A percentile compares a stretch with the other conserved stretches of the same genome.
Evolutionary conservation across 2,888 invertebrate genomes (phyloP).

Genomic region (Alsophila aescularia): DNA sequence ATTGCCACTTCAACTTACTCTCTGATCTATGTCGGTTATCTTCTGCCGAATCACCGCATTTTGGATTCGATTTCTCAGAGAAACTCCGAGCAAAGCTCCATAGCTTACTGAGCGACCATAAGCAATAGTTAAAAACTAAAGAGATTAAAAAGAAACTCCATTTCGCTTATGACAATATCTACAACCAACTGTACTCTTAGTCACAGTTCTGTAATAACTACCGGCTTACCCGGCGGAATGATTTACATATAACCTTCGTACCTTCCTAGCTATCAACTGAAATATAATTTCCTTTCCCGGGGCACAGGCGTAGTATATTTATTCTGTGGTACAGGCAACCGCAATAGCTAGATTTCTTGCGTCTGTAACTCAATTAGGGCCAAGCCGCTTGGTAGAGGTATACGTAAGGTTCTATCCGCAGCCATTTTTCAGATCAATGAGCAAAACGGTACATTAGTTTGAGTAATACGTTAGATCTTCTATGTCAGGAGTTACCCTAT

Average conservation of each 20-base stretch:
- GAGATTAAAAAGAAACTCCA: too few species aligned
- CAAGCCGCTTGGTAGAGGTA: constrained; percentile 30
- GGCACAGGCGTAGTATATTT: too few species aligned
- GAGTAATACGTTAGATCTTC: constrained; percentile 18
- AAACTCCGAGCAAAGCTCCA: too few species aligned
- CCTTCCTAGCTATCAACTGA: not conserved
- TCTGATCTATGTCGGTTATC: too few species aligned
- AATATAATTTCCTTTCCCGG: constrained; percentile 14
- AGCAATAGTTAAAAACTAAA: too few species aligned
- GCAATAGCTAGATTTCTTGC: constrained; percentile 35
- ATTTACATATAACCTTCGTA: not conserved
- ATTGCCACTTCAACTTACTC: too few species aligned
- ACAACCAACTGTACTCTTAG: not conserved
- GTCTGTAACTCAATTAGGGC: constrained; percentile 53
- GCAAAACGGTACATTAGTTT: constrained; percentile 19
- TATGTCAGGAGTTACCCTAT: not conserved
- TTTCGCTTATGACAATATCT: not conserved
- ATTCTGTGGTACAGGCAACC: constrained; percentile 30
- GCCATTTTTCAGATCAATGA: constrained; percentile 44
- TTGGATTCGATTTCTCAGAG: too few species aligned
- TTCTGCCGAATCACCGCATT: too few species aligned
- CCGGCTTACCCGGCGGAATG: not conserved
- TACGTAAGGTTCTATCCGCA: constrained; percentile 35
- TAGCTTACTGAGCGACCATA: too few species aligned
- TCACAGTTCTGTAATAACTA: not conserved